Conservation (phyloP, 1,140 invertebrate genomes). For the Papilio polyxenes region DNA sequence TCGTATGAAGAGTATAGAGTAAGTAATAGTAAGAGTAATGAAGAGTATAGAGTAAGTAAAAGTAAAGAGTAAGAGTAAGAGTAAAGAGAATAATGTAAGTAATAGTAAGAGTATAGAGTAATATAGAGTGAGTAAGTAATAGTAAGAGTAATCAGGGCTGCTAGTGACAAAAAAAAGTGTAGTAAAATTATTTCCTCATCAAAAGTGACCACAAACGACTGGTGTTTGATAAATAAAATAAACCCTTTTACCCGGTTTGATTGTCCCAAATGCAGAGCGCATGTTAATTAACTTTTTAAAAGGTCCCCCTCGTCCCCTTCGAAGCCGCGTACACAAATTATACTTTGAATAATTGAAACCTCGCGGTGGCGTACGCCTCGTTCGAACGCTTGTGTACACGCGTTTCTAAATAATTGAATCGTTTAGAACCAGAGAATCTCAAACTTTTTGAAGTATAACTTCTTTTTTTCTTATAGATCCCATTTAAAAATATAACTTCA, state of each 20-base stretch:
- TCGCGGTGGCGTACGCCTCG: neutral
- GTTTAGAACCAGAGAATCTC: neutral
- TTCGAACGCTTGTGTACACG: slow-evolving; percentile 10
- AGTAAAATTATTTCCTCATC: neutral
- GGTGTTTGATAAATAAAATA: slow-evolving; percentile 22
- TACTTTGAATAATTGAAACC: slow-evolving; percentile 20
- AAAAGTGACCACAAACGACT: neutral
- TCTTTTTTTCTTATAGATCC: no score
- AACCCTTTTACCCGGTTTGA: slow-evolving; percentile 24
- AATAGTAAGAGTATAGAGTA: no score
- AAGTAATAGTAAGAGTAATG: no score
- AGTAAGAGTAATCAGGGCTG: no score
- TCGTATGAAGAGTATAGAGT: no score
- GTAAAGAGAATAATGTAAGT: no score
- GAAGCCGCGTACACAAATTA: slow-evolving; percentile 13
- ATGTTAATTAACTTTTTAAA: slow-evolving; percentile 28
- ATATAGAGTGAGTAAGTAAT: no score
- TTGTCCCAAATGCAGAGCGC: slow-evolving; percentile 1
- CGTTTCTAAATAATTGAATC: slow-evolving; percentile 18
- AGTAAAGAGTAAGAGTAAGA: no score
- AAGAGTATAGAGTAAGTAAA: no score
- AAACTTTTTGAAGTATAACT: neutral
- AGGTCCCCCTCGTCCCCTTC: slow-evolving; percentile 4
- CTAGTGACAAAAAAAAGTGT: neutral
- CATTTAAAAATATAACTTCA: no score